Evolutionary conservation across 2,888 invertebrate genomes (phyloP), one percentile per base, ranked within the genome.

Genomic region (Drosophila merina): DNA sequence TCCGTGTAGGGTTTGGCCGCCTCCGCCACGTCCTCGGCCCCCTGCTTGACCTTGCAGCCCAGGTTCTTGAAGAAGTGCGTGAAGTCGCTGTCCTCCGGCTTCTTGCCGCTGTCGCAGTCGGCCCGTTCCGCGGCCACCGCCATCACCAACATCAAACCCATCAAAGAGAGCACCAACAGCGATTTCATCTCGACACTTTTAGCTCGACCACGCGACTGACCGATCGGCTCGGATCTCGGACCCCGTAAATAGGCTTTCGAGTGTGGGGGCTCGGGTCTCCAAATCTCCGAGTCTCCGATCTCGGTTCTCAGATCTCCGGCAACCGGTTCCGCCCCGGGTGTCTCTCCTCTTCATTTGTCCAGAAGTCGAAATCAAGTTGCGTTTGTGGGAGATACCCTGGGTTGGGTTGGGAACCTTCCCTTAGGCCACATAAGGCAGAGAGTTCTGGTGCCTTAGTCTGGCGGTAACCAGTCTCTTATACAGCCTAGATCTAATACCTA

Each of bases 21-120:
- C 26, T 89, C 88, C 10, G 78, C 81, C 3, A 89, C 75, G 14
- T 86, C 88, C 52, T 77, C 87, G 26, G 91, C 89, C 0, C 89
- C 89, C 60, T 90, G 75, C 42, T 89, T 81, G 33, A 91, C 84
- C 52, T 86, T 87, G 63, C 91, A 91, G 30, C 90, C 88, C 2
- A 89, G 31, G 28, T 77, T 89, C 63, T 88, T 90, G 40, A 90
- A 88, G 76, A 89, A 91, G 5, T 76, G 44, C 14, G 63, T 86
- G 3, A 90, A 70, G 3, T 86, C 89, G 52, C 88, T 81, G 7
- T 89, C 90, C 0, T 88, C 88, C 6, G 87, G 58, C 44, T 63
- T 69, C 56, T 78, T 74, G 36, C 45, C 49, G 7, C 75, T 76
- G 28, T 62, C 79, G 49, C 89, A 89, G 10, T 86, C 89, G 28